phyloP scores from a whole-genome alignment of 2,797 vertebrate genomes.

The Sus cebifrons region DNA sequence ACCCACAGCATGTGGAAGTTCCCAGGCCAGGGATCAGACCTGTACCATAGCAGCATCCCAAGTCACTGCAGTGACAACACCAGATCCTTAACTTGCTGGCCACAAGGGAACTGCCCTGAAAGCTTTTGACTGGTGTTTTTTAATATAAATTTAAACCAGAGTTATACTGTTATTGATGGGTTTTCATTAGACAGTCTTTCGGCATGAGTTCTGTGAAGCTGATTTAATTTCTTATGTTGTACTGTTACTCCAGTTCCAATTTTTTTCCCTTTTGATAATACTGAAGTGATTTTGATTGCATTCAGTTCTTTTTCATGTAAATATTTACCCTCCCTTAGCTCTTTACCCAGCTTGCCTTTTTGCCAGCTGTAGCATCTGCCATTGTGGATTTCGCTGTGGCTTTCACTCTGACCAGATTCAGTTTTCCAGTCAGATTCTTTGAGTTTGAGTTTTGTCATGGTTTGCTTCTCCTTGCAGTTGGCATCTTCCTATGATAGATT shows the following conservation, averaged over 20 bases:
- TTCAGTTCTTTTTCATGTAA: conserved; percentile 55
- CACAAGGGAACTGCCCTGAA: too few relatives aligned
- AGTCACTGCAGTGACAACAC: too few relatives aligned
- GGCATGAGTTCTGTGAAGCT: background rate
- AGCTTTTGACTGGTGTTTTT: background rate
- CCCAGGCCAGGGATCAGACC: too few relatives aligned
- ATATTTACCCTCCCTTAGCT: conserved; percentile 43
- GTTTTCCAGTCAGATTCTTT: background rate
- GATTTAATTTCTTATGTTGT: background rate
- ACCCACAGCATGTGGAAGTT: too few relatives aligned
- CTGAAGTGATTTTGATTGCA: conserved; percentile 35
- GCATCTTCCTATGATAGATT: background rate
- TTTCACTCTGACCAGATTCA: conserved; percentile 37
- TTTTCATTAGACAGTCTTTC: conserved; percentile 10
- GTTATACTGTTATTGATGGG: background rate
- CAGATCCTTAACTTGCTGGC: too few relatives aligned
- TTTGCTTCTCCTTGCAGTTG: background rate
- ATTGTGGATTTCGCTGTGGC: background rate
- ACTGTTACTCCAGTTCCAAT: background rate
- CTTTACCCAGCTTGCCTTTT: conserved; percentile 19
- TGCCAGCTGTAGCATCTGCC: conserved; percentile 32
- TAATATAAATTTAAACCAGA: background rate
- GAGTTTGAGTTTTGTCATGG: background rate
- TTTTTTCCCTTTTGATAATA: conserved; percentile 43
- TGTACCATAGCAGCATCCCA: too few relatives aligned